Evolutionary conservation across 2,797 vertebrate species (phyloP).

Genomic region (Parauchenoglanis punctatus): DNA sequence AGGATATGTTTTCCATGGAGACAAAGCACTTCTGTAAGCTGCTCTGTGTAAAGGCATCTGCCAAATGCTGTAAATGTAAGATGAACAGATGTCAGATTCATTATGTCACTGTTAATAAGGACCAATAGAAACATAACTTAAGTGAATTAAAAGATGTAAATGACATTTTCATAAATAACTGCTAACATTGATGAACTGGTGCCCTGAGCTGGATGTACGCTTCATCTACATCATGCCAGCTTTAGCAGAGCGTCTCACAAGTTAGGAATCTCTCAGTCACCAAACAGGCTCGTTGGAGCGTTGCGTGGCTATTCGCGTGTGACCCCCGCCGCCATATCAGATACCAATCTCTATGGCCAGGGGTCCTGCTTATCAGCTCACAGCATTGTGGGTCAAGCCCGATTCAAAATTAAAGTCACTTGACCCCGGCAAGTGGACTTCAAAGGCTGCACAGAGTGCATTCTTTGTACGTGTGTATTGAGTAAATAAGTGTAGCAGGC

Average conservation of each 20-base stretch:
- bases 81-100: not conserved
- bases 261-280: slow-evolving; percentile 59
- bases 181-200: not conserved
- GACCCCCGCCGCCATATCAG: slow-evolving; percentile 61
- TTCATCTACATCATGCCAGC: slow-evolving; percentile 35
- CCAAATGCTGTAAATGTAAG: not conserved
- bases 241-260: slow-evolving; percentile 47
- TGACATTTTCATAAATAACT: not conserved
- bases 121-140: not conserved
- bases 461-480: slow-evolving; percentile 66
- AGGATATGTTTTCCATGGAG: slow-evolving; percentile 1
- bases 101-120: not conserved
- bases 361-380: slow-evolving; percentile 70
- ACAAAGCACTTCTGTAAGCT: not conserved
- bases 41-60: not conserved
- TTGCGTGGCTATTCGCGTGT: slow-evolving; percentile 64
- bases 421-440: slow-evolving; percentile 72
- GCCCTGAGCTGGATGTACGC: not conserved
- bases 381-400: slow-evolving; percentile 74
- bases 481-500: slow-evolving; percentile 69
- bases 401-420: slow-evolving; percentile 76
- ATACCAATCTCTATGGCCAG: slow-evolving; percentile 57
- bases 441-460: slow-evolving; percentile 68
- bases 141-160: not conserved
- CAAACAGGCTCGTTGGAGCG: slow-evolving; percentile 55